A percentile compares a stretch with the other conserved stretches of the same genome.
These are phyloP conservation scores for Chlorocebus sabaeus DNA, from an alignment of 2,113 vertebrate species.

Conservation along the genomic window DNA sequence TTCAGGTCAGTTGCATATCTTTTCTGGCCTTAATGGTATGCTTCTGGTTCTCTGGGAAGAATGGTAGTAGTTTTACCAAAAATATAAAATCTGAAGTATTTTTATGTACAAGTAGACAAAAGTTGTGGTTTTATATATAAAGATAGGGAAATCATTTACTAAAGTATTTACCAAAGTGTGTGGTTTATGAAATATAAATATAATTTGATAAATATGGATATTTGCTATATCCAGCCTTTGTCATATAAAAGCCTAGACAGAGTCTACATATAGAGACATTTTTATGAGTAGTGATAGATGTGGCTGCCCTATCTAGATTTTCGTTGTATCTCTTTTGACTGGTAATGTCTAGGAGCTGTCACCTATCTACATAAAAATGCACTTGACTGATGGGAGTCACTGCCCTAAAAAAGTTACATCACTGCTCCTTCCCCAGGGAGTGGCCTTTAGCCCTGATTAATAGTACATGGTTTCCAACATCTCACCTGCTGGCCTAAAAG, in stretches of 20 bases:
- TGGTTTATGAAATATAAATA: background rate
- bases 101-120: background rate
- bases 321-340: background rate
- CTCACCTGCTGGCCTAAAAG: background rate
- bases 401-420: background rate
- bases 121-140: background rate
- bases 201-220: background rate
- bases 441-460: background rate
- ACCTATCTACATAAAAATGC: background rate
- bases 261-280: background rate
- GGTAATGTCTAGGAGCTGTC: background rate
- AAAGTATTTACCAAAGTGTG: background rate
- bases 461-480: background rate
- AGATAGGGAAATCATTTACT: background rate
- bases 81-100: background rate
- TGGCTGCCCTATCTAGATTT: background rate
- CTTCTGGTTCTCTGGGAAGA: background rate
- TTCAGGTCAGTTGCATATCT: background rate
- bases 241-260: background rate
- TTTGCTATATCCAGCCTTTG: background rate
- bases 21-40: background rate
- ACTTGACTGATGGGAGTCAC: background rate
- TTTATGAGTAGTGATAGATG: background rate
- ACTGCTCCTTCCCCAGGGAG: background rate
- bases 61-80: background rate